phyloP scores from a whole-genome alignment of 2,113 vertebrate species.

The Saiga tatarica region DNA sequence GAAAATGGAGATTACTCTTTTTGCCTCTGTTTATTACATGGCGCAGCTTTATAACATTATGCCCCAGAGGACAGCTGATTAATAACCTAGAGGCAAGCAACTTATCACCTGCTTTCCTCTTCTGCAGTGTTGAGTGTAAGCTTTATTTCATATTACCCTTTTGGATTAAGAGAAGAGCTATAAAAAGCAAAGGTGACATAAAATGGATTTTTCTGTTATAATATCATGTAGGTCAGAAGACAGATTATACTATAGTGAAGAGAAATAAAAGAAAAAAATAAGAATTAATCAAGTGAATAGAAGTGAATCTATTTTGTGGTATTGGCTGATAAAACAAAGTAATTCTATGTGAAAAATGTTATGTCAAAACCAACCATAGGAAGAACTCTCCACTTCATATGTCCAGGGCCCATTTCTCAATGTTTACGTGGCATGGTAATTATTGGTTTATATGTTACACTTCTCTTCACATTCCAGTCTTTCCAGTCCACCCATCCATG shows the following conservation, averaged over 20 bases:
- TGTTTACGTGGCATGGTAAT: neutral
- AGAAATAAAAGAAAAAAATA: slow-evolving; percentile 38
- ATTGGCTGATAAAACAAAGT: slow-evolving; percentile 4
- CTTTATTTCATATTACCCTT: slow-evolving; percentile 29
- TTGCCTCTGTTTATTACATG: slow-evolving; percentile 65
- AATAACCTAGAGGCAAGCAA: slow-evolving; percentile 55
- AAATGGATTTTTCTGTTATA: slow-evolving; percentile 41
- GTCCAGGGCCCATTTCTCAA: neutral
- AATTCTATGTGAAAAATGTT: neutral
- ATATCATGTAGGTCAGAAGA: neutral
- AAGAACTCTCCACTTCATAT: neutral
- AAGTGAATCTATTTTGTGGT: neutral
- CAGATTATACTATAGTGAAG: neutral
- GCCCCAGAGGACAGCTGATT: slow-evolving; percentile 58
- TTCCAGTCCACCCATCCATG: neutral
- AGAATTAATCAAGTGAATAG: neutral
- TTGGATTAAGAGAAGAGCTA: slow-evolving; percentile 36
- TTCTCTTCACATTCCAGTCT: neutral
- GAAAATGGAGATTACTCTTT: slow-evolving; percentile 50
- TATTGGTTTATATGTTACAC: neutral
- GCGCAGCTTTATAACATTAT: slow-evolving; percentile 28
- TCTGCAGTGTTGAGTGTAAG: neutral
- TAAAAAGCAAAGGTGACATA: slow-evolving; percentile 47
- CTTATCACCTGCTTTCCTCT: slow-evolving; percentile 50
- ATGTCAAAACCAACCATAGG: neutral